phyloP scores from a whole-genome alignment of 2,797 vertebrate genomes.

The Danio choprae region DNA sequence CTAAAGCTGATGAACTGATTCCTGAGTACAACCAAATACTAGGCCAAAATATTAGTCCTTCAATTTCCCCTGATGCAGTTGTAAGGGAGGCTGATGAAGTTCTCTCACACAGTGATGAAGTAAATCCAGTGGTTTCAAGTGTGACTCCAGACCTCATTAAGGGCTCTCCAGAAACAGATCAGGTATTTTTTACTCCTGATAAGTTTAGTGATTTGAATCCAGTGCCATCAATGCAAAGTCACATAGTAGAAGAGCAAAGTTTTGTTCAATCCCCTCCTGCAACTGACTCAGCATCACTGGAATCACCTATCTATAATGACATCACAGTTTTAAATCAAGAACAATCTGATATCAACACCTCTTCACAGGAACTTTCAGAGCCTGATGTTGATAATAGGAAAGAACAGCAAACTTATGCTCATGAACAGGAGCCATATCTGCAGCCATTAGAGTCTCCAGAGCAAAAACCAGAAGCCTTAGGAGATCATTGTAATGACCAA shows the following conservation, averaged over 20 bases:
- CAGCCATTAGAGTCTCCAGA: conserved; percentile 15
- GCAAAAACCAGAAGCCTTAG: neutral
- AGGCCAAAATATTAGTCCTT: neutral
- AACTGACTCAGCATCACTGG: neutral
- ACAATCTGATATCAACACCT: conserved; percentile 11
- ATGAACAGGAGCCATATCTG: conserved; percentile 8
- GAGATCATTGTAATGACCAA: neutral
- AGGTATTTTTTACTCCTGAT: conserved; percentile 5
- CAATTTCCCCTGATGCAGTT: conserved; percentile 2
- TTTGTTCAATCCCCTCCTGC: neutral
- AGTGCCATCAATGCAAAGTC: conserved; percentile 1
- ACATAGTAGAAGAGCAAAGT: conserved; percentile 15
- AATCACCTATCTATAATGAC: neutral
- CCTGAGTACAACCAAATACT: conserved; percentile 27
- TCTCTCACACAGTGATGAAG: conserved; percentile 28
- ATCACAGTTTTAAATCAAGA: conserved; percentile 32
- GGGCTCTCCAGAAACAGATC: conserved; percentile 51
- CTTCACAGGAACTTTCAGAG: conserved; percentile 1
- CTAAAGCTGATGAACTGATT: neutral
- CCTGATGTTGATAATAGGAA: neutral
- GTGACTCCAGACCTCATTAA: conserved; percentile 54
- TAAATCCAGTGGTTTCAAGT: conserved; percentile 49
- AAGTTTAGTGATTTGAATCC: conserved; percentile 24
- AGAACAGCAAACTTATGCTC: neutral
- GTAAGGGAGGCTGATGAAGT: conserved; percentile 1